These are phyloP conservation scores for Sakesphorus luctuosus DNA, from an alignment of 2,113 vertebrate genomes.

Conservation along the genomic window DNA sequence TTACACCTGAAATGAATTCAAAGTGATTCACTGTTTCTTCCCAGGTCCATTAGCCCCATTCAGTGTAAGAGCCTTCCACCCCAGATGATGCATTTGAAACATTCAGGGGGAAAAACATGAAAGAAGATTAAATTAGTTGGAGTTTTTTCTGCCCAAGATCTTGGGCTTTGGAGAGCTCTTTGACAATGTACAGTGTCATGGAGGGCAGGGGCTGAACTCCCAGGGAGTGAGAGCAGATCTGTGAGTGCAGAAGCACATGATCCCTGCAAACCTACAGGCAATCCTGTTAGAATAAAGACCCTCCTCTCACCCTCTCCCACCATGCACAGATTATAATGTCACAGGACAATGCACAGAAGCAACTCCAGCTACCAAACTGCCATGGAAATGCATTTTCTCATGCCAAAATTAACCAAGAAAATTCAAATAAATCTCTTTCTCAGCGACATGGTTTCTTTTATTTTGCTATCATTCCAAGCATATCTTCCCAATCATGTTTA, in stretches of 20 bases:
- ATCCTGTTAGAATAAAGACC: not conserved
- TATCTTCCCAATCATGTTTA: not conserved
- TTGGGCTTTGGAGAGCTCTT: not conserved
- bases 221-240: not conserved
- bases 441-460: not conserved
- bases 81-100: not conserved
- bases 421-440: constrained; percentile 39
- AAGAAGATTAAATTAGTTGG: not conserved
- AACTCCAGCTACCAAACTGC: not conserved
- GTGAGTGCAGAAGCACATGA: rapidly evolving
- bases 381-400: constrained; percentile 45
- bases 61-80: not conserved
- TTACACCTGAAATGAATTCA: not conserved
- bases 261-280: not conserved
- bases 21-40: not conserved
- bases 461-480: not conserved
- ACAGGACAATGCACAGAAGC: not conserved
- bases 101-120: not conserved
- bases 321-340: not conserved
- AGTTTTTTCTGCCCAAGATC: not conserved
- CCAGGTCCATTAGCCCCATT: not conserved
- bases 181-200: rapidly evolving
- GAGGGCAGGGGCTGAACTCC: not conserved
- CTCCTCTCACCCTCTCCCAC: not conserved
- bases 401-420: constrained; percentile 35